phyloP scores from a whole-genome alignment of 2,888 invertebrate genomes.

The Drosophila nigricruria region DNA sequence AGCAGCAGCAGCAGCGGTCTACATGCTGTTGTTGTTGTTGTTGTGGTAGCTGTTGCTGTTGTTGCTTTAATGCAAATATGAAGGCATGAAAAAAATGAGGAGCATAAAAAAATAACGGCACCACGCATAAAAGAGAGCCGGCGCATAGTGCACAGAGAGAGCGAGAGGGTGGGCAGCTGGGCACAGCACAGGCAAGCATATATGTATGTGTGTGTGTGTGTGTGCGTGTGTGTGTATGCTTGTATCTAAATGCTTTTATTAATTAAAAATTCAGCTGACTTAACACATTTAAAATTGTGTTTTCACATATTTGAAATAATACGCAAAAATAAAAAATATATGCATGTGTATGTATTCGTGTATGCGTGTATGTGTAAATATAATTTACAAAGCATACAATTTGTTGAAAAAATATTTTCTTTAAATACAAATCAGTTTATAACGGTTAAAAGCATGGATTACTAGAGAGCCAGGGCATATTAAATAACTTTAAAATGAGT shows the following conservation, averaged over 20 bases:
- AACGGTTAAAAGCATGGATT: neutral
- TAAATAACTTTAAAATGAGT: neutral
- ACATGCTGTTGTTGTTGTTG: slow-evolving; percentile 25
- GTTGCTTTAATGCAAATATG: slow-evolving; percentile 55
- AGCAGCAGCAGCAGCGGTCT: slow-evolving; percentile 16
- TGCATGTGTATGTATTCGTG: neutral
- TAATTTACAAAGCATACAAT: slow-evolving; percentile 58
- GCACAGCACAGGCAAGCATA: slow-evolving; percentile 55
- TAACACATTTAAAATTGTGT: slow-evolving; percentile 72
- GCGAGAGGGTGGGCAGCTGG: neutral
- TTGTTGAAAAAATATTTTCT: slow-evolving; percentile 1
- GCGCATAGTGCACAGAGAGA: neutral
- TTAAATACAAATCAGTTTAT: slow-evolving; percentile 9
- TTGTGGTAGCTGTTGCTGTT: slow-evolving; percentile 16
- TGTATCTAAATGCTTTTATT: slow-evolving; percentile 72
- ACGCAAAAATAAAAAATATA: slow-evolving; percentile 32
- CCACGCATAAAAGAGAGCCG: slow-evolving; percentile 8
- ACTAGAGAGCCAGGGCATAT: neutral
- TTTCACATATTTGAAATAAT: slow-evolving; percentile 55
- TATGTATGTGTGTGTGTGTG: neutral
- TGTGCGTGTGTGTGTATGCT: neutral
- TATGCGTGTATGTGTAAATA: slow-evolving; percentile 41
- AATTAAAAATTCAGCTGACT: slow-evolving; percentile 75
- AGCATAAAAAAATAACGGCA: slow-evolving; percentile 36
- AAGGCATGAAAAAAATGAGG: slow-evolving; percentile 29